Base-by-base conservation (phyloP, 2,113 vertebrate genomes). In the Thryonomys swinderianus region DNA sequence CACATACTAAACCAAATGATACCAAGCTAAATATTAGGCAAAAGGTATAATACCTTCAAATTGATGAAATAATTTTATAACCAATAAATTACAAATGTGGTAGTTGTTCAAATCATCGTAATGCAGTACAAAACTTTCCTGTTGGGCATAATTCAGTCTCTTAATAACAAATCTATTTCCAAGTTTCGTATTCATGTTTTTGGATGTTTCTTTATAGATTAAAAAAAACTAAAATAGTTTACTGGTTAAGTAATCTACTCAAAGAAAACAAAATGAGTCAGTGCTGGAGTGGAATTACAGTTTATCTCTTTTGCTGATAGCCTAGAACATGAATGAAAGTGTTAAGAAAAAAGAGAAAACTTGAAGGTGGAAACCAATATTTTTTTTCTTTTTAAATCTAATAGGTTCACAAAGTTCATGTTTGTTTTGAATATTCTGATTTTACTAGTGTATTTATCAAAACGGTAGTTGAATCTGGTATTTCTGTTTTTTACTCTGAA, bases 1-100 rank as follows among this genome's bases (percentile, higher is more conserved):
- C 79, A 73, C 48, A 10, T 66, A 10, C 67, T 93, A 88, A 88
- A 66, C 62, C n/a, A 95, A 95, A 64, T 79, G 23, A 79, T 85
- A 81, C 9, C 25, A 71, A 69, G 42, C 55, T 82, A 62, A 67
- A 51, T 94, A 91, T 73, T 9, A 92, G 37, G 17, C 34, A 83
- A 93, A 95, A 30, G 20, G 9, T 62, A 67, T 51, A 92, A 40
- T 93, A 48, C 30, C 82, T 91, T 18, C 2, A 40, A 94, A 88
- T 85, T 73, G 12, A 95, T 67, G 62, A 94, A 91, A 53, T 93
- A 82, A 93, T 71, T 96, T 94, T 78, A 88, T 79, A 89, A 57
- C 62, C 90, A 93, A 86, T 92, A 87, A 95, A 30, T 93, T 74
- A 95, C 21, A 86, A 86, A 79, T 42, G 80, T 57, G 53, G 82